phyloP scores from a whole-genome alignment of 30 jellyfish, hydroid and myxozoan species.

The Morbakka virulenta region DNA sequence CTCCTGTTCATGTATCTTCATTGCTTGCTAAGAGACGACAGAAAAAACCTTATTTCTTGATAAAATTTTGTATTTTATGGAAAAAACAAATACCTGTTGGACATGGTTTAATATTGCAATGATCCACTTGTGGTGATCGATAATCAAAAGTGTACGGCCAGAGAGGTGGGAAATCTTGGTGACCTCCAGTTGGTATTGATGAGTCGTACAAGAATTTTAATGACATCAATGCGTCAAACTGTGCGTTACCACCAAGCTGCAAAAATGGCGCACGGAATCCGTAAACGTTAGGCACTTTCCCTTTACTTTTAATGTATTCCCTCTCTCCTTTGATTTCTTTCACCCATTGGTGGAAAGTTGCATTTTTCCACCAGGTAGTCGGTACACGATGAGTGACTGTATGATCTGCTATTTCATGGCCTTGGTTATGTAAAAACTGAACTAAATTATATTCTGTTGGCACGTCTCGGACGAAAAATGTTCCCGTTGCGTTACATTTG shows the following conservation, averaged over 20 bases:
- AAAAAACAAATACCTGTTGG: constrained; percentile 89
- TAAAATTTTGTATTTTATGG: too few relatives aligned
- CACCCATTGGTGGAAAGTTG: constrained; percentile 56
- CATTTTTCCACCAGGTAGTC: constrained; percentile 71
- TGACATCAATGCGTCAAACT: constrained; percentile 38
- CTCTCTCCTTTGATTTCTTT: constrained; percentile 51
- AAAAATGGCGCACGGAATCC: constrained; percentile 84
- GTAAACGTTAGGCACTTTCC: too few relatives aligned
- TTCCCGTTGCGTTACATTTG: constrained; percentile 78
- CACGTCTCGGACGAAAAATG: constrained; percentile 68
- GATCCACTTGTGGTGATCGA: constrained; percentile 36
- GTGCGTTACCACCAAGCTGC: constrained; percentile 66
- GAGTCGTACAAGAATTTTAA: constrained; percentile 47
- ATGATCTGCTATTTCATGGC: constrained; percentile 92
- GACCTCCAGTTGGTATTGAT: constrained; percentile 56
- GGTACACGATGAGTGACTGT: constrained; percentile 70
- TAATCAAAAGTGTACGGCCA: constrained; percentile 93
- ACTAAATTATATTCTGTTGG: constrained; percentile 61
- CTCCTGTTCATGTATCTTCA: too few relatives aligned
- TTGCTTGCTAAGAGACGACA: too few relatives aligned
- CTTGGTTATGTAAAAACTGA: constrained; percentile 18
- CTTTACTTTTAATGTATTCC: constrained; percentile 33
- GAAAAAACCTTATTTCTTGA: too few relatives aligned
- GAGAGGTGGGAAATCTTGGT: too few relatives aligned
- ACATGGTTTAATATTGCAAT: constrained; percentile 69